Evolutionary conservation across 1,140 invertebrate species (phyloP).

Genomic region (Drosophila willistoni): DNA sequence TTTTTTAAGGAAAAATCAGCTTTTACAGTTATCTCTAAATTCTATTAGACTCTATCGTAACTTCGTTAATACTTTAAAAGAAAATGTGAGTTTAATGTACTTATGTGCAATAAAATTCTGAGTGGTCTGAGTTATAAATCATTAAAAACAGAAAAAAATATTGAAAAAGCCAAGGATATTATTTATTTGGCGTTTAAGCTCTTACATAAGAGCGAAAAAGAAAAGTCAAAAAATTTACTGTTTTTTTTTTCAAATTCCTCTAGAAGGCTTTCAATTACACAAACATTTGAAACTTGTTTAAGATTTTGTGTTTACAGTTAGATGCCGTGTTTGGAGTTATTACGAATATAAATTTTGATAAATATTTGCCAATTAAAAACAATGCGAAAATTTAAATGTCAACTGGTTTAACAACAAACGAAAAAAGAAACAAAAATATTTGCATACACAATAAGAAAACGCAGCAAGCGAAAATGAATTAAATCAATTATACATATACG

Average conservation of each 20-base stretch:
- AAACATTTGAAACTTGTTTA: too few relatives aligned
- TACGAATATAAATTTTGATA: slow-evolving; percentile 2
- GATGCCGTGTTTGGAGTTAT: not conserved
- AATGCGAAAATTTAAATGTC: slow-evolving; percentile 44
- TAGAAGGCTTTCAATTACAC: not conserved
- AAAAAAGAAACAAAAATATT: slow-evolving; percentile 46
- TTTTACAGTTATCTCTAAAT: too few relatives aligned
- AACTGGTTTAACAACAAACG: slow-evolving; percentile 43
- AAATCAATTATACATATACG: slow-evolving; percentile 38
- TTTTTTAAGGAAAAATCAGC: too few relatives aligned
- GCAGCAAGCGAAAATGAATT: slow-evolving; percentile 37
- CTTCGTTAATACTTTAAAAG: too few relatives aligned
- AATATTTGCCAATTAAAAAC: slow-evolving; percentile 51
- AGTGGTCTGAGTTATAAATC: too few relatives aligned
- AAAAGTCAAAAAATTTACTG: not conserved
- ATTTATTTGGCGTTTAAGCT: too few relatives aligned
- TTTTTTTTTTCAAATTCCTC: too few relatives aligned
- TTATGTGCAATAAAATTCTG: too few relatives aligned
- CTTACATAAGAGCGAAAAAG: not conserved
- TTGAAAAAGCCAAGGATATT: too few relatives aligned
- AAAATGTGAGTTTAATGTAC: too few relatives aligned
- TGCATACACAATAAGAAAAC: slow-evolving; percentile 36
- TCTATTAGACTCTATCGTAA: too few relatives aligned
- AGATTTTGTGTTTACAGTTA: not conserved
- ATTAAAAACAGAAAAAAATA: too few relatives aligned